A percentile compares a stretch with the other conserved stretches of the same genome.
phyloP scores from a whole-genome alignment of 2,888 invertebrate species.

The Chromoteleia sp. region DNA sequence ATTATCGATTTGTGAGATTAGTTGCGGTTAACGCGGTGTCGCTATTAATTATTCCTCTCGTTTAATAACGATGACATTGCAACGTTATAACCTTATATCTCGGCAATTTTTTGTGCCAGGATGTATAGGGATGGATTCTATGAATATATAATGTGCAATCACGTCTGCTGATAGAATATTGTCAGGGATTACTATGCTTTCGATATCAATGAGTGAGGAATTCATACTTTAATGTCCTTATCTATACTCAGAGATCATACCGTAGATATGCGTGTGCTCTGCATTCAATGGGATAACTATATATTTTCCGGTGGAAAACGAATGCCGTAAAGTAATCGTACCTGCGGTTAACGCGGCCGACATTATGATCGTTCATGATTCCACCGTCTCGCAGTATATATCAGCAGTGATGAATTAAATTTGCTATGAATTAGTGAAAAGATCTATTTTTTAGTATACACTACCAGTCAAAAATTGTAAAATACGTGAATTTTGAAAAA shows the following conservation, averaged over 20 bases:
- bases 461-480: too few species aligned
- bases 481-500: too few species aligned
- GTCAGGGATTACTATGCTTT: constrained; percentile 61
- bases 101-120: constrained; percentile 17
- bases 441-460: constrained; percentile 37
- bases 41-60: constrained; percentile 59
- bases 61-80: constrained; percentile 61
- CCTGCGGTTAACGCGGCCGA: constrained; percentile 61
- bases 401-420: constrained; percentile 66
- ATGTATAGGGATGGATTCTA: constrained; percentile 52
- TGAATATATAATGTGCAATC: constrained; percentile 62
- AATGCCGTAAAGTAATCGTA: constrained; percentile 53
- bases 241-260: constrained; percentile 59
- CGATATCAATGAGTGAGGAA: constrained; percentile 69
- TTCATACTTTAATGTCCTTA: constrained; percentile 59
- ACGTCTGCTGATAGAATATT: constrained; percentile 49
- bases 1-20: constrained; percentile 52
- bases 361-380: constrained; percentile 59
- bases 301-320: constrained; percentile 60
- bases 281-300: constrained; percentile 45
- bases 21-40: constrained; percentile 33
- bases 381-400: constrained; percentile 31
- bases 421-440: constrained; percentile 55
- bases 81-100: constrained; percentile 60
- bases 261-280: constrained; percentile 61